Conservation (phyloP, 2,888 invertebrate species). For the Leptinotarsa haldemani region DNA sequence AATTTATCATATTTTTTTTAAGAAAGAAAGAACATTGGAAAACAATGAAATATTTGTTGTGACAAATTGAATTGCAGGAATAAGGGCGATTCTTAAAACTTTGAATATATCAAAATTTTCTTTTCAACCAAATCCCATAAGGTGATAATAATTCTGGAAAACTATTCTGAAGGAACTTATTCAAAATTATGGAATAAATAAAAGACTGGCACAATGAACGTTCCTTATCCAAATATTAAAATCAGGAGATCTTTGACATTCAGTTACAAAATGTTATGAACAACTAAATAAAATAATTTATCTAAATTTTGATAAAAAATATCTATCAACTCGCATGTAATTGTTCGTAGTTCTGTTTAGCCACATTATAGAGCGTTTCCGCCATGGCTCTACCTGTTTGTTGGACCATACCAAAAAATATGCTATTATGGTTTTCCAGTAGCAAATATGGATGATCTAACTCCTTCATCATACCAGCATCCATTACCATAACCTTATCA, state of each 20-base stretch:
- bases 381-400: slow-evolving; percentile 79
- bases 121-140: not conserved
- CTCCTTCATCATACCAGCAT: slow-evolving; percentile 81
- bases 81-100: not conserved
- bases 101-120: too few relatives aligned
- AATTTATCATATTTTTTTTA: too few relatives aligned
- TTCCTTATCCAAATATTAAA: not conserved
- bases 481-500: slow-evolving; percentile 83
- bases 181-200: not conserved
- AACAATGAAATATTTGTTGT: not conserved
- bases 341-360: slow-evolving; percentile 63
- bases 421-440: slow-evolving; percentile 69
- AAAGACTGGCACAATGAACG: not conserved
- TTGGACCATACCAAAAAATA: slow-evolving; percentile 74
- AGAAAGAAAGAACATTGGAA: not conserved
- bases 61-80: not conserved
- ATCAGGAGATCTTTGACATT: slow-evolving; percentile 1
- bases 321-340: slow-evolving; percentile 69
- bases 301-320: slow-evolving; percentile 46
- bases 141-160: not conserved
- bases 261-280: not conserved
- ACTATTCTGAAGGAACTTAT: not conserved
- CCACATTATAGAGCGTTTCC: slow-evolving; percentile 73
- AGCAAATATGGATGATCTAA: slow-evolving; percentile 79
- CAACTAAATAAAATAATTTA: slow-evolving; percentile 13